These are phyloP conservation scores for Hylia prasina DNA, from an alignment of 2,113 vertebrate genomes.

Conservation along the genomic window DNA sequence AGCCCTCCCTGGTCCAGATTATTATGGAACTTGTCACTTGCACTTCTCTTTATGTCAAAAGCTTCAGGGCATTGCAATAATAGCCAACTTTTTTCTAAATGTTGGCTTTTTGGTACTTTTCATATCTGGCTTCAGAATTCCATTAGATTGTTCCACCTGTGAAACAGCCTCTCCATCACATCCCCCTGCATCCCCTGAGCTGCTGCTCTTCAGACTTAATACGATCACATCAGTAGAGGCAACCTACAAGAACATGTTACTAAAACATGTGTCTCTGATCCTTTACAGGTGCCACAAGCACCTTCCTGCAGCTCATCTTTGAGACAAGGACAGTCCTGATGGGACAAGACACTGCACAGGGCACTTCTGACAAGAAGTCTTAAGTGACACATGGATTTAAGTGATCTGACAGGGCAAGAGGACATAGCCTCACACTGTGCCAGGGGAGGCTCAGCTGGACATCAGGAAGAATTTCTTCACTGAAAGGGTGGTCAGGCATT, in stretches of 20 bases:
- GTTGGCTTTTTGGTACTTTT: background rate
- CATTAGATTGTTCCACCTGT: background rate
- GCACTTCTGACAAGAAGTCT: background rate
- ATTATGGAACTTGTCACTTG: background rate
- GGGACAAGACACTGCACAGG: too few relatives aligned
- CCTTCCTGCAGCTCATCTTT: background rate
- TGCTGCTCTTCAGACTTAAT: background rate
- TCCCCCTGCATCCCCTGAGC: background rate
- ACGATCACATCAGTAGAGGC: background rate
- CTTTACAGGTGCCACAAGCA: background rate
- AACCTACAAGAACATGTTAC: background rate
- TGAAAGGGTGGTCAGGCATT: background rate
- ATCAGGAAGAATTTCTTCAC: background rate
- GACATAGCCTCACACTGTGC: background rate
- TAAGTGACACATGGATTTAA: background rate
- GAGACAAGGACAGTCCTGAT: background rate
- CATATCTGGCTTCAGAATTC: background rate
- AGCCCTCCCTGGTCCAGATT: background rate
- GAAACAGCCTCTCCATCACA: background rate
- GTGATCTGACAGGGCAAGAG: background rate
- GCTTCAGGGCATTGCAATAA: background rate
- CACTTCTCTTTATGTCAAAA: background rate
- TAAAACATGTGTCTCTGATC: background rate
- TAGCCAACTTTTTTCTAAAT: background rate
- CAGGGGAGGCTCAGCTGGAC: background rate